Evolutionary conservation across 92 coral and sea anemone genomes (phyloP), one percentile per base, ranked within the genome.

Genomic region (Epizoanthus scotinus): DNA sequence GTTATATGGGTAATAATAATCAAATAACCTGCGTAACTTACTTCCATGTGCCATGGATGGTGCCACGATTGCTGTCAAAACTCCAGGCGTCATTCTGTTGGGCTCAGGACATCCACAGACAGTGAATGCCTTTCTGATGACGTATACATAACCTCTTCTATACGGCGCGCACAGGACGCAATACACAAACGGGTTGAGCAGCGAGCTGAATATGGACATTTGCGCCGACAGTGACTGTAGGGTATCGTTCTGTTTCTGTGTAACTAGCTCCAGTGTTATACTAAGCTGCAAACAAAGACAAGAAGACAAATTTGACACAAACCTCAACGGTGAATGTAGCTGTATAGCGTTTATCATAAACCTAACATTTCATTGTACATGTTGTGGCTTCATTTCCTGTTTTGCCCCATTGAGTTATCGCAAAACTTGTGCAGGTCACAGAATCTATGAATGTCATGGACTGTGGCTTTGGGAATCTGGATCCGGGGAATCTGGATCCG

Each of bases 221-320:
- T 74, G 86, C 1, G 91, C 91, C 20, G 91, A 87, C 52, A 87
- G 59, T 0, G 91, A 77, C 52, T 84, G 88, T 18, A 87, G 91
- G 13, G 50, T 17, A 25, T 87, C 91, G 36, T 81, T 74, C 47
- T 77, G 88, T 22, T 57, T 66, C 13, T 65, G 57, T 9, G 88
- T 87, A 49, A 68, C 63, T 15, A 84, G 81, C 53, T 75, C 88
- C 54, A 71, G 27, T 44, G 88, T 84, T 10, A 87, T 87, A 31
- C 88, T 87, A 0, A 87, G 50, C 91, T 87, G 80, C 18, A 2
- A 68, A 70, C 55, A 70, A 34, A 25, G 63, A 49, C 38, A 29
- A 5, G 13, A 17, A 9, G n/a, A 34, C 24, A 57, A 9, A 34
- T 42, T 7, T 12, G 26, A 61, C 24, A 63, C 0, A n/a, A 58